phyloP scores from a whole-genome alignment of 2,888 invertebrate genomes.

The Syritta pipiens region DNA sequence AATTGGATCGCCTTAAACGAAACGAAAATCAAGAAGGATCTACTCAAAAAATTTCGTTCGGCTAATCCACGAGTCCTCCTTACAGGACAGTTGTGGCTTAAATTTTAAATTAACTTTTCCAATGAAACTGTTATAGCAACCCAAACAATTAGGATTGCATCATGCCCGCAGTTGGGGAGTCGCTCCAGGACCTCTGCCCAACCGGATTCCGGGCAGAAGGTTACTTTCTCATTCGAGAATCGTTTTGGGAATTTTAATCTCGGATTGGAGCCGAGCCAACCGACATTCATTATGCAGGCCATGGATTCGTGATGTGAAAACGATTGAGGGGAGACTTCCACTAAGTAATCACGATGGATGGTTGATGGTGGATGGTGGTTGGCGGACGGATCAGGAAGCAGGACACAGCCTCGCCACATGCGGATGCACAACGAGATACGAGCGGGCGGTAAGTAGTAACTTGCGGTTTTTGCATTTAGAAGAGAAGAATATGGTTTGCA shows the following conservation, averaged over 20 bases:
- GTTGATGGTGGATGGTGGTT: no score
- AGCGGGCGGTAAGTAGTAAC: slow-evolving; percentile 24
- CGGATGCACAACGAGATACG: background rate
- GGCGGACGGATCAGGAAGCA: slow-evolving; percentile 35
- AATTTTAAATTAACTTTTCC: slow-evolving; percentile 52
- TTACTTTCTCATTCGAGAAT: slow-evolving; percentile 47
- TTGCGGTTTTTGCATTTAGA: slow-evolving; percentile 45
- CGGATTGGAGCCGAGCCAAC: slow-evolving; percentile 63
- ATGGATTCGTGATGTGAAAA: slow-evolving; percentile 59
- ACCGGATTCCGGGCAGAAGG: no score
- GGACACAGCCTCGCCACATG: slow-evolving; percentile 18
- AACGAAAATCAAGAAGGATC: slow-evolving; percentile 28
- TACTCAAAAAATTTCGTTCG: background rate
- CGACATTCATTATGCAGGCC: slow-evolving; percentile 64
- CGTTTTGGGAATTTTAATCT: slow-evolving; percentile 67
- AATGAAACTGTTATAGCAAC: slow-evolving; percentile 41
- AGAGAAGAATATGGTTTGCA: slow-evolving; percentile 64
- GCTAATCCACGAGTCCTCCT: background rate
- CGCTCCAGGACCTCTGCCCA: no score
- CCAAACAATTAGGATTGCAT: slow-evolving; percentile 61
- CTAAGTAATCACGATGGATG: slow-evolving; percentile 67
- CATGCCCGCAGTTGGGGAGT: no score
- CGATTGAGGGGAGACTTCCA: slow-evolving; percentile 58
- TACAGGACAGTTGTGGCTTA: slow-evolving; percentile 40
- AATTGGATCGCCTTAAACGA: slow-evolving; percentile 38